Evolutionary conservation across 2,888 invertebrate genomes (phyloP), one percentile per base, ranked within the genome.

Genomic region (Stenoptilia bipunctidactyla): DNA sequence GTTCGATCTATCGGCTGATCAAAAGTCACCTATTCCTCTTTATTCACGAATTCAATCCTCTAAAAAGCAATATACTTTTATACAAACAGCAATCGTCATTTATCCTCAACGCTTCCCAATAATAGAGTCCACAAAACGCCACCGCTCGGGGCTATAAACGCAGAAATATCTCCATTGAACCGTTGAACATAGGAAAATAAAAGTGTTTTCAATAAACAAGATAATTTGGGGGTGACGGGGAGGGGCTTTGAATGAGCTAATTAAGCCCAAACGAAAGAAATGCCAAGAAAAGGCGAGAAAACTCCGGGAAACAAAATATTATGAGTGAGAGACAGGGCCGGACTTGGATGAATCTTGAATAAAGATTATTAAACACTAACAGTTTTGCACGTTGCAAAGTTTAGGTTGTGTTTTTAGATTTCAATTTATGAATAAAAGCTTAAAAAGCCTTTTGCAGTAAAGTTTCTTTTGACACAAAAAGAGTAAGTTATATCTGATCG

Each of bases 181-280:
- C 20, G n/a, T n/a, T n/a, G 8, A 20, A 20, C 20, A 20, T 20
- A 20, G 4, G 34, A 9, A 9, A 13, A 76, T 75, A 77, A 76
- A 77, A 79, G 74, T 76, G 67, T 65, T 72, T 72, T 66, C 80
- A 73, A 79, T 80, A 80, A 79, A 82, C 74, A 80, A 70, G 70
- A 72, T 74, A 69, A 74, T 74, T 72, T 69, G 66, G 64, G 63
- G 55, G 49, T 41, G 44, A 46, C 45, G 53, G 51, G 47, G 44
- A 43, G 36, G 45, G 44, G 50, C 58, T 51, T 63, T 82, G 82
- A 83, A 83, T 83, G 79, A 79, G 79, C 80, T 83, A 83, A 83
- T 83, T 83, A 83, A 73, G 82, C 57, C 58, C 67, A 66, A 71
- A 72, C 75, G 75, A 79, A 83, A 82, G 80, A 80, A 82, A 80